Evolutionary conservation across 1,140 invertebrate species (phyloP), one percentile per base, ranked within the genome.

Genomic region (Caenorhabditis tropicalis): DNA sequence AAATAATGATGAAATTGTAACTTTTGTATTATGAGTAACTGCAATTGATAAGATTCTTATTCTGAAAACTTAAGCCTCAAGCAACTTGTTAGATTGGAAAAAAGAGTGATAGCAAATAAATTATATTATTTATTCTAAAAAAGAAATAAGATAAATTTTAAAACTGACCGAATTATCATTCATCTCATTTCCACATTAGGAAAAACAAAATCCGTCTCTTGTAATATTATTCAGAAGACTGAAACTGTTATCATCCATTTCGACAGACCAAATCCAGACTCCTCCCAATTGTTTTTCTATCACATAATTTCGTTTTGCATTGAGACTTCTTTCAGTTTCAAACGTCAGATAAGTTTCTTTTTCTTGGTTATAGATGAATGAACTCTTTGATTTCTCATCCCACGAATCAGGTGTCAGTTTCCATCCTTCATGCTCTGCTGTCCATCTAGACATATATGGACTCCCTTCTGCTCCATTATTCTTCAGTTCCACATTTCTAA

Each of bases 181-280:
- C n/a, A n/a, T n/a, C n/a, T n/a, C n/a, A n/a, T n/a, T n/a, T n/a
- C n/a, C n/a, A n/a, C n/a, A n/a, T n/a, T n/a, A n/a, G n/a, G n/a
- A n/a, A n/a, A 19, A n/a, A 19, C 49, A 51, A 15, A 19, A 6
- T n/a, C 19, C 19, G 21, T 51, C 3, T 51, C 16, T n/a, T 6
- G 49, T 51, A 6, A 51, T n/a, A 6, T 15, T n/a, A n/a, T 56
- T 56, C 2, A 56, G 15, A 9, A 56, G 21, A 29, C 21, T 56
- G 21, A 36, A 36, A 1, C 19, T 65, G 3, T 15, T 16, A 46
- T 74, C 65, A 24, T 74, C 65, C 65, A 74, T 74, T 43, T 74
- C 65, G n/a, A 74, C 65, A 10, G 65, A 16, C 65, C 65, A 74
- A 24, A 74, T 39, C 36, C 65, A 74, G 9, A 43, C 33, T 74